phyloP scores from a whole-genome alignment of 2,113 vertebrate genomes.

The Vulpes ferrilata region DNA sequence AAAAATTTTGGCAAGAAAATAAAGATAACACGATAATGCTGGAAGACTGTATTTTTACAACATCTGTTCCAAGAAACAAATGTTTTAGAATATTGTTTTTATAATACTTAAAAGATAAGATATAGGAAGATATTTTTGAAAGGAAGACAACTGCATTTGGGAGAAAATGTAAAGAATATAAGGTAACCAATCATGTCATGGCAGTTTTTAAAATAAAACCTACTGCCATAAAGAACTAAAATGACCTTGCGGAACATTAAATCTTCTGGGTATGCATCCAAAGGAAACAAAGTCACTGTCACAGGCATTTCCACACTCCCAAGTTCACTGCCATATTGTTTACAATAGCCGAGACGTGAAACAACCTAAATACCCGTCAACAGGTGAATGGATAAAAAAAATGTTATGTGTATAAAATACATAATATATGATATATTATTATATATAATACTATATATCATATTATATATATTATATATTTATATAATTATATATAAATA shows the following conservation, averaged over 20 bases:
- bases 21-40: constrained; percentile 62
- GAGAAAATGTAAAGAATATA: neutral
- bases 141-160: neutral
- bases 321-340: neutral
- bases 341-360: neutral
- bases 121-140: constrained; percentile 19
- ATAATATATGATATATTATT: too few relatives aligned
- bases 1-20: constrained; percentile 69
- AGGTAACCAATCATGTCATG: neutral
- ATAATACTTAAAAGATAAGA: constrained; percentile 60
- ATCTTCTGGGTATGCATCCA: neutral
- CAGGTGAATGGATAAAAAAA: neutral
- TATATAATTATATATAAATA: too few relatives aligned
- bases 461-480: too few relatives aligned
- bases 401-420: too few relatives aligned
- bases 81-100: constrained; percentile 48
- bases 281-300: neutral
- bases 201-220: constrained; percentile 26
- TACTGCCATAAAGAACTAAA: neutral
- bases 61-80: constrained; percentile 59
- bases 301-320: neutral
- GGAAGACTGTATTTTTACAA: constrained; percentile 49
- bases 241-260: constrained; percentile 28
- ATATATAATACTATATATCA: too few relatives aligned
- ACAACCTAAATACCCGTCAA: neutral